A percentile compares a stretch with the other conserved stretches of the same genome.
phyloP scores from a whole-genome alignment of 1,140 invertebrate species.

The Leguminivora glycinivorella region DNA sequence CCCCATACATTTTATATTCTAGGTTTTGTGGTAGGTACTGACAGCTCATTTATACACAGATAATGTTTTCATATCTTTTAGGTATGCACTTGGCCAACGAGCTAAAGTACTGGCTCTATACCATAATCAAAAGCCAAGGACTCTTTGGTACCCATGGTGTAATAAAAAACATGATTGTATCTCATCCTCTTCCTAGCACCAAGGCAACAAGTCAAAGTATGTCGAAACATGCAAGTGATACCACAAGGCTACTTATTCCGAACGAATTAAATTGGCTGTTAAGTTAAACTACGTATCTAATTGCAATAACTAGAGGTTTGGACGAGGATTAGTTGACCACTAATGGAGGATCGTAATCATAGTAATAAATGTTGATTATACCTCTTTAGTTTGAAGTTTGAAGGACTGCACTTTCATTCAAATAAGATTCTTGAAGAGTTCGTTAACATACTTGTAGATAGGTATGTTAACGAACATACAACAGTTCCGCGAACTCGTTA shows the following conservation, averaged over 20 bases:
- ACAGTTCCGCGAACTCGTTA: too few species aligned
- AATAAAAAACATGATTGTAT: not conserved
- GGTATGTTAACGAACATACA: too few species aligned
- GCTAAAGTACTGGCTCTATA: too few species aligned
- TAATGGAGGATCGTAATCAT: not conserved
- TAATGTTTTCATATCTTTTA: too few species aligned
- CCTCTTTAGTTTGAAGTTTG: not conserved
- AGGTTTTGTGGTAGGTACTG: too few species aligned
- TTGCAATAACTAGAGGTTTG: not conserved
- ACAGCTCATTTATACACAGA: too few species aligned
- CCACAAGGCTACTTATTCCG: not conserved
- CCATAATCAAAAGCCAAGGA: too few species aligned
- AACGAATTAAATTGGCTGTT: conserved; percentile 16
- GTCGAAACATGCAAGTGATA: not conserved
- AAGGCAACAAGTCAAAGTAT: not conserved
- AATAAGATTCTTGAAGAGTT: too few species aligned
- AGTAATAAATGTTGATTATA: not conserved
- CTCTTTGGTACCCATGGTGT: not conserved
- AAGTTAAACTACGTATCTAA: conserved; percentile 10
- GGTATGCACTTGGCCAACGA: too few species aligned
- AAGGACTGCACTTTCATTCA: not conserved
- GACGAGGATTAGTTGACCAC: not conserved
- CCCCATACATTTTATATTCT: too few species aligned
- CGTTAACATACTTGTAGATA: too few species aligned
- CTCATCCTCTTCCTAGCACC: not conserved